Evolutionary conservation across 2,888 invertebrate species (phyloP).

Genomic region (Agrochola circellaris): DNA sequence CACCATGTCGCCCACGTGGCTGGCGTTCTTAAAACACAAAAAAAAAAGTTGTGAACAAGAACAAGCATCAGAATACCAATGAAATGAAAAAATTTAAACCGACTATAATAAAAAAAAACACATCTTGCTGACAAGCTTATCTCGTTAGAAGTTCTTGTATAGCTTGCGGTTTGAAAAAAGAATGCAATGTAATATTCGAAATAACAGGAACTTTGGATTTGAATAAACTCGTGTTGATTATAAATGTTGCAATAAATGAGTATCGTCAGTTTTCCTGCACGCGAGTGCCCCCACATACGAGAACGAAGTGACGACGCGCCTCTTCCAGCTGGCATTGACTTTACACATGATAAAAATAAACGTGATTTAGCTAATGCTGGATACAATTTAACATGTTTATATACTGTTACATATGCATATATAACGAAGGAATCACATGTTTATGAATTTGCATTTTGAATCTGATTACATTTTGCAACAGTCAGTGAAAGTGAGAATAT

Average conservation of each 20-base stretch:
- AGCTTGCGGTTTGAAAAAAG: neutral
- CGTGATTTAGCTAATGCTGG: slow-evolving; percentile 79
- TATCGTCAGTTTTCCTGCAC: slow-evolving; percentile 51
- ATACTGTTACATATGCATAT: slow-evolving; percentile 69
- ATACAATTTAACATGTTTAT: slow-evolving; percentile 71
- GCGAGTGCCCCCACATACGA: slow-evolving; percentile 64
- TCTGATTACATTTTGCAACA: slow-evolving; percentile 28
- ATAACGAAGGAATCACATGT: slow-evolving; percentile 28
- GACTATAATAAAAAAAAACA: neutral
- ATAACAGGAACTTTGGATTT: neutral
- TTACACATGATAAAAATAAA: slow-evolving; percentile 83
- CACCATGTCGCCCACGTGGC: slow-evolving; percentile 70
- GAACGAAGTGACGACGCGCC: slow-evolving; percentile 70
- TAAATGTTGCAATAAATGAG: slow-evolving; percentile 51
- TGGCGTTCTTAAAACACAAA: slow-evolving; percentile 20
- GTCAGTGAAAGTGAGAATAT: slow-evolving; percentile 23
- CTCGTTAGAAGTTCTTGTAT: neutral
- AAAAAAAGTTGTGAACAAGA: neutral
- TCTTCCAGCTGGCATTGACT: slow-evolving; percentile 80
- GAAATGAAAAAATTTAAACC: neutral
- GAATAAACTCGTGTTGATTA: slow-evolving; percentile 20
- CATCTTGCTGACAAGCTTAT: neutral
- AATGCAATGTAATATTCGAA: neutral
- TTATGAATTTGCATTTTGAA: slow-evolving; percentile 27
- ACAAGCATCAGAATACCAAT: neutral